Conservation (phyloP, 2,888 invertebrate genomes). For the Dorcus hopei region DNA sequence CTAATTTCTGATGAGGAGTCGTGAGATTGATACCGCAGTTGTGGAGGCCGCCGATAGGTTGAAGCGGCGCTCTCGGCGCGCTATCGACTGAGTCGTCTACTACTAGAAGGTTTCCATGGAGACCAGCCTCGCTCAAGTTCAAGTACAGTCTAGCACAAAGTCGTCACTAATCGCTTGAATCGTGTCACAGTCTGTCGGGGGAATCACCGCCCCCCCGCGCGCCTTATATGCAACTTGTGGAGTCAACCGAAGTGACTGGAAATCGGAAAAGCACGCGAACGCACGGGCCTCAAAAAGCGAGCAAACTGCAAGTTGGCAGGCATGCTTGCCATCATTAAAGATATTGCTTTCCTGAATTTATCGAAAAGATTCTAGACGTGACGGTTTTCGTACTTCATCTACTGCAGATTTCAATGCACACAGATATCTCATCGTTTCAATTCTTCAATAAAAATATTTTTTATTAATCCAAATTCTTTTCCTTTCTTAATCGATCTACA, state of each 20-base stretch:
- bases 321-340: too few relatives aligned
- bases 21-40: conserved; percentile 12
- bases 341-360: too few relatives aligned
- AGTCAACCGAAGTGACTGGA: conserved; percentile 10
- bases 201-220: conserved; percentile 4
- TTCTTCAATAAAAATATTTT: too few relatives aligned
- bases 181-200: conserved; percentile 21
- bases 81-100: conserved; percentile 44
- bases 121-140: conserved; percentile 41
- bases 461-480: too few relatives aligned
- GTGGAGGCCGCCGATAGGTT: conserved; percentile 27
- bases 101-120: conserved; percentile 34
- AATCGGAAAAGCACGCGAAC: not conserved
- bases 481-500: too few relatives aligned
- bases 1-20: not conserved
- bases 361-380: too few relatives aligned
- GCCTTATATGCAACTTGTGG: conserved; percentile 31
- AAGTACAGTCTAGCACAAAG: conserved; percentile 42
- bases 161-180: conserved; percentile 28
- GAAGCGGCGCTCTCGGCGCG: conserved; percentile 25
- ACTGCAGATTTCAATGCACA: too few relatives aligned
- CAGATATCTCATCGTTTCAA: too few relatives aligned
- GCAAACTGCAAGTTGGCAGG: too few relatives aligned
- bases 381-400: too few relatives aligned
- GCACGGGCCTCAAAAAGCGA: not conserved